phyloP scores from a whole-genome alignment of 2,888 invertebrate genomes.

The Gymnosoma rotundatum region DNA sequence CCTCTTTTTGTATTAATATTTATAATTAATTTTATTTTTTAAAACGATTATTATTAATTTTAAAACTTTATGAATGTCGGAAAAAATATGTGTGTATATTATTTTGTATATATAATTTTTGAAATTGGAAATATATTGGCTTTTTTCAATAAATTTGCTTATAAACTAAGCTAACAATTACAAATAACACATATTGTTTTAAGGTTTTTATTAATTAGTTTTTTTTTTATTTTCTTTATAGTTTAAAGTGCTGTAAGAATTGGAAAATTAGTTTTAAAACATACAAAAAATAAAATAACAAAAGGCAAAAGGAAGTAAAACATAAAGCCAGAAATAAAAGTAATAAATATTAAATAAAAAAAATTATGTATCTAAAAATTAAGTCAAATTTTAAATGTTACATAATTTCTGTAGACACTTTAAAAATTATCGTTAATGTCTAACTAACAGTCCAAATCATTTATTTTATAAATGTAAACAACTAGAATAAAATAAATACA shows the following conservation, averaged over 20 bases:
- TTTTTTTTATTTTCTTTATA: neutral
- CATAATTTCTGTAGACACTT: too few species aligned
- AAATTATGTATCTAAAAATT: neutral
- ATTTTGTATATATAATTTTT: constrained; percentile 1
- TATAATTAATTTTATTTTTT: constrained; percentile 35
- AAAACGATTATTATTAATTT: constrained; percentile 40
- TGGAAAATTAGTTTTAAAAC: constrained; percentile 4
- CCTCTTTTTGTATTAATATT: constrained; percentile 20
- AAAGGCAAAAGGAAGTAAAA: too few species aligned
- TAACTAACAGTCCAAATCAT: too few species aligned
- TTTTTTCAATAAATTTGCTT: constrained; percentile 47
- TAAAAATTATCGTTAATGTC: too few species aligned
- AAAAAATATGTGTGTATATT: constrained; percentile 14
- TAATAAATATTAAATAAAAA: neutral
- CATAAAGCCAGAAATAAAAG: neutral
- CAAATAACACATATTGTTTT: constrained; percentile 62
- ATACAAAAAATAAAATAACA: neutral
- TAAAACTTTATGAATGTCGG: constrained; percentile 47
- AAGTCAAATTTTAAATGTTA: too few species aligned
- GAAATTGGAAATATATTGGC: constrained; percentile 27
- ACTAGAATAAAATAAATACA: too few species aligned
- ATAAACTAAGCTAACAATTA: constrained; percentile 69
- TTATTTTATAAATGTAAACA: too few species aligned
- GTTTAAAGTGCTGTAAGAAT: constrained; percentile 63
- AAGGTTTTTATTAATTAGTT: constrained; percentile 19